These are phyloP conservation scores for Dicyrtomina minuta DNA, from an alignment of 2,888 invertebrate species.

Conservation along the genomic window DNA sequence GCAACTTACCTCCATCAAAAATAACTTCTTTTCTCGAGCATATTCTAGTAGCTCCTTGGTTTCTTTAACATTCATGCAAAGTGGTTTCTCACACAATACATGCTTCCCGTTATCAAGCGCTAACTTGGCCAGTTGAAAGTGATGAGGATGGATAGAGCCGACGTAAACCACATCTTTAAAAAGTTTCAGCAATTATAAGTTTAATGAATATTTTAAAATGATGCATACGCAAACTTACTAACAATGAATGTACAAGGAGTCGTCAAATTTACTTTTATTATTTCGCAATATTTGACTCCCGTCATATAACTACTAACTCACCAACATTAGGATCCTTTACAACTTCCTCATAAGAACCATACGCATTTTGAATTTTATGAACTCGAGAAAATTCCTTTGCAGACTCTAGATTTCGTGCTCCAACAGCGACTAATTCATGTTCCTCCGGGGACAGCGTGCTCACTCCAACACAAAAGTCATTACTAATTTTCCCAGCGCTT, in stretches of 20 bases:
- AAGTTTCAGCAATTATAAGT: too few species aligned
- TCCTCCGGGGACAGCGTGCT: constrained; percentile 67
- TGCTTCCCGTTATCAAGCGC: constrained; percentile 81
- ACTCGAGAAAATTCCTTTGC: constrained; percentile 75
- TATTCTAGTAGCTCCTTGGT: constrained; percentile 66
- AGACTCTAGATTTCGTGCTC: constrained; percentile 71
- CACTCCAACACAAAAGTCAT: constrained; percentile 78
- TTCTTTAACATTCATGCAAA: constrained; percentile 77
- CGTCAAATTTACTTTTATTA: too few species aligned
- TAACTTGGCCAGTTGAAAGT: constrained; percentile 69
- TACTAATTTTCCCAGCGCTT: constrained; percentile 79
- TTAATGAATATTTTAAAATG: too few species aligned
- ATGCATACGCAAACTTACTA: too few species aligned
- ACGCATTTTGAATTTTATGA: constrained; percentile 70
- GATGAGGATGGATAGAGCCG: constrained; percentile 73
- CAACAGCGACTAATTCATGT: constrained; percentile 74
- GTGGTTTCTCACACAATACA: constrained; percentile 84
- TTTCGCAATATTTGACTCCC: too few species aligned
- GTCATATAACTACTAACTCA: constrained; percentile 56
- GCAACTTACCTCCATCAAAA: constrained; percentile 58
- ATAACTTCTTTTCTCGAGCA: constrained; percentile 57
- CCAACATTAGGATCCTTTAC: constrained; percentile 75
- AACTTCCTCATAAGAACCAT: constrained; percentile 74
- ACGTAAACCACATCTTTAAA: constrained; percentile 79
- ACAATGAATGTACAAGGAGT: too few species aligned